Base-by-base conservation (phyloP, 2,113 vertebrate genomes). In the Corythoichthys haematopterus region DNA sequence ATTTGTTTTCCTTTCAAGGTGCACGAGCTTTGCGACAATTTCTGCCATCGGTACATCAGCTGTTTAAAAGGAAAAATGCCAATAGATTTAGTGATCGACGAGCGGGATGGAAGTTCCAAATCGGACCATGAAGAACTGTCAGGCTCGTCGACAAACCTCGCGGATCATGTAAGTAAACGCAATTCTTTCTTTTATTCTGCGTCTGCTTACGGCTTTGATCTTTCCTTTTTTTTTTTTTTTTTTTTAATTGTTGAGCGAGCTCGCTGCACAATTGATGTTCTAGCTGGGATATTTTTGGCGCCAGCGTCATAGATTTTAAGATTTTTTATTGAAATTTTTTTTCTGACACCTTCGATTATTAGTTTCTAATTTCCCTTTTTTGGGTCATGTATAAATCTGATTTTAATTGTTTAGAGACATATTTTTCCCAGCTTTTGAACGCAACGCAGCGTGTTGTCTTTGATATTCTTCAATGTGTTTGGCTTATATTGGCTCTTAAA, bases 61-160 rank as follows among this genome's bases (percentile, higher is more conserved):
- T 99, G 97, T 93, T 95, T 99, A 93, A 99, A 99, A 94, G 97
- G 97, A 89, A 99, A 99, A 93, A 99, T 99, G 98, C 98, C 98
- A 87, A 99, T 99, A 90, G 98, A 99, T 90, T 93, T 99, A 66
- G 98, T 99, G 84, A 99, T 99, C 82, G 98, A 99, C 84, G 97
- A 99, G 87, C 94, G 97, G 88, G 98, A 99, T 83, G 97, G 97
- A 88, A 99, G 93, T 90, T 98, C 97, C 63, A 99, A 99, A 88
- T 98, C 97, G 87, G 98, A 99, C 82, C 96, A 98, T 5, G 98
- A 99, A 91, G 97, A 99, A 87, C 95, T 99, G 79, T 99, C 98
- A 83, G 98, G 98, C 90, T 99, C 98, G 72, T 99, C 98, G 79
- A 98, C 97, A 77, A 99, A 98, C 87, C 93, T 99, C 69, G 96